Conservation (phyloP, 2,888 invertebrate genomes). For the Rotaria magnacalcarata region DNA sequence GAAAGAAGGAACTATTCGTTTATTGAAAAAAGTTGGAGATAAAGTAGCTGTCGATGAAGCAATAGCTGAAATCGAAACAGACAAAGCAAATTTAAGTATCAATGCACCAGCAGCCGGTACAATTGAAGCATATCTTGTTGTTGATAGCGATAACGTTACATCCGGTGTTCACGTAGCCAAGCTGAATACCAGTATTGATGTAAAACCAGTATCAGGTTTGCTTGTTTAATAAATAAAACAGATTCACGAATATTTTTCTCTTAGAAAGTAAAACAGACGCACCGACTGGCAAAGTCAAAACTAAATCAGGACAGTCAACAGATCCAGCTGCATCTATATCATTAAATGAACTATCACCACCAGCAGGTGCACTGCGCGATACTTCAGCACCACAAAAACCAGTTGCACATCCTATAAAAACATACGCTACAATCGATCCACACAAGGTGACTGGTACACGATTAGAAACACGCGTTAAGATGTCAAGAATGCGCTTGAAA, state of each 20-base stretch:
- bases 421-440: conserved; percentile 64
- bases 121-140: conserved; percentile 78
- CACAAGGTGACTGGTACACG: conserved; percentile 52
- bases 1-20: conserved; percentile 88
- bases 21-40: conserved; percentile 76
- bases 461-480: conserved; percentile 85
- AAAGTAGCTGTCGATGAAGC: conserved; percentile 83
- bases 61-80: conserved; percentile 93
- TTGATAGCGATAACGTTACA: conserved; percentile 86
- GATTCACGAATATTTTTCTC: too few relatives aligned
- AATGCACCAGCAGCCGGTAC: conserved; percentile 78
- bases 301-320: conserved; percentile 52
- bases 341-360: neutral
- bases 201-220: conserved; percentile 48
- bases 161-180: conserved; percentile 74
- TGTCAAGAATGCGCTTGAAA: conserved; percentile 92
- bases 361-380: neutral
- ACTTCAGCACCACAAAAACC: neutral
- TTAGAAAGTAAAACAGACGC: conserved; percentile 49
- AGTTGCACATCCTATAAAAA: conserved; percentile 63
- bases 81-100: conserved; percentile 79
- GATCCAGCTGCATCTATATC: conserved; percentile 23
- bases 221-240: too few relatives aligned
- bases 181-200: conserved; percentile 60
- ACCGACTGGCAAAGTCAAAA: conserved; percentile 53